These are phyloP conservation scores for Pseudochromis fuscus DNA, from an alignment of 2,797 vertebrate genomes.

Conservation along the genomic window DNA sequence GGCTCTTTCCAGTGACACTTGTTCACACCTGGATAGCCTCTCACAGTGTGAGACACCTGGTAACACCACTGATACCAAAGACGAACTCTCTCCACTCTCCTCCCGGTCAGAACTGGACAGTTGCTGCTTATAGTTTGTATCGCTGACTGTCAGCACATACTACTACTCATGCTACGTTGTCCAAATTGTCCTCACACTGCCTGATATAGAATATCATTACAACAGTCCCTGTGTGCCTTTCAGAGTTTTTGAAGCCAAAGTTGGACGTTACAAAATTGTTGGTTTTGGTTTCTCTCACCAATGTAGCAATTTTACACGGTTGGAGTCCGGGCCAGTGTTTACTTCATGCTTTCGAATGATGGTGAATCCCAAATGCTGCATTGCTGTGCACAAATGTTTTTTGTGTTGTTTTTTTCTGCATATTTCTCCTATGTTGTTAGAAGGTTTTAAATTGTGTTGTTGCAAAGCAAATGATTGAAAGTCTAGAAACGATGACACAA, in stretches of 20 bases:
- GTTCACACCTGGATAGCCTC: neutral
- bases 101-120: neutral
- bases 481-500: neutral
- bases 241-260: slow-evolving; percentile 16
- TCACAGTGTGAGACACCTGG: neutral
- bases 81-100: too few relatives aligned
- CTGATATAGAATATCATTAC: neutral
- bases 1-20: neutral
- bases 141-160: neutral
- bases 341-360: slow-evolving; percentile 11
- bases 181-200: neutral
- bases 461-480: neutral
- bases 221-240: slow-evolving; percentile 2
- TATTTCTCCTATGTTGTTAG: neutral
- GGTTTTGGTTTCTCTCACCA: slow-evolving; percentile 27
- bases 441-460: slow-evolving; percentile 10
- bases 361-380: slow-evolving; percentile 8
- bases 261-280: slow-evolving; percentile 10
- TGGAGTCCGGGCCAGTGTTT: neutral
- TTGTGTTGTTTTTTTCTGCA: neutral
- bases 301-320: slow-evolving; percentile 19
- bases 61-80: too few relatives aligned
- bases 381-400: neutral
- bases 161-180: neutral
- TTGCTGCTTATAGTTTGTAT: slow-evolving; percentile 5